phyloP scores from a whole-genome alignment of 2,888 invertebrate species.

The Nomada hirtipes region DNA sequence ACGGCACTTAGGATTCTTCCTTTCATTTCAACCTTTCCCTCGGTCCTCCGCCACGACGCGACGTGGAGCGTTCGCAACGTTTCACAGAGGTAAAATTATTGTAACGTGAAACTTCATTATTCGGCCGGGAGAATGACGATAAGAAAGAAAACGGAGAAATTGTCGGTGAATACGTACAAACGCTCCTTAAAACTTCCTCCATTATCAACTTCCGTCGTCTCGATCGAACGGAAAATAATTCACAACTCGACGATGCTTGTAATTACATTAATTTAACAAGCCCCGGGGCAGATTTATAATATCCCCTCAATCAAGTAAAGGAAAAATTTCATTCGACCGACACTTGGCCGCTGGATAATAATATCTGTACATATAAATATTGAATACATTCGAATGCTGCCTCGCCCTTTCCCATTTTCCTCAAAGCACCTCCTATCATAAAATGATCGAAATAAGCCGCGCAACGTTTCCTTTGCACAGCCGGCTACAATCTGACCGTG shows the following conservation, averaged over 20 bases:
- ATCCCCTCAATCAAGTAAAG: no score
- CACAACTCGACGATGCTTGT: background rate
- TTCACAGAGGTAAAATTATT: slow-evolving; percentile 14
- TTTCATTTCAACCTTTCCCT: slow-evolving; percentile 5
- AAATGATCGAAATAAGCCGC: slow-evolving; percentile 7
- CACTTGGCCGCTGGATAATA: no score
- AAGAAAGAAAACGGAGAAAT: slow-evolving; percentile 14
- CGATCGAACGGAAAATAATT: slow-evolving; percentile 2
- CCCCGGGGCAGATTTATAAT: background rate
- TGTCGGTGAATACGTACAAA: background rate
- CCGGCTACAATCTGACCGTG: background rate
- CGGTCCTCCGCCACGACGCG: background rate
- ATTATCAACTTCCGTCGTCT: slow-evolving; percentile 6
- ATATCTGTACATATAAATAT: no score
- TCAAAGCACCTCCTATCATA: background rate
- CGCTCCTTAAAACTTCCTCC: slow-evolving; percentile 3
- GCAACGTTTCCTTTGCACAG: background rate
- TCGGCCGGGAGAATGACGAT: background rate
- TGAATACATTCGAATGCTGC: no score
- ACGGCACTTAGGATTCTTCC: background rate
- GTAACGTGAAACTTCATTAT: slow-evolving; percentile 30
- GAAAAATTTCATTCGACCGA: no score
- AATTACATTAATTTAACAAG: slow-evolving; percentile 10
- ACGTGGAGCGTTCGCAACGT: slow-evolving; percentile 36
- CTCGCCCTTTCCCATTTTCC: no score